Conservation (phyloP, 2,113 vertebrate genomes). For the Fulica atra region DNA sequence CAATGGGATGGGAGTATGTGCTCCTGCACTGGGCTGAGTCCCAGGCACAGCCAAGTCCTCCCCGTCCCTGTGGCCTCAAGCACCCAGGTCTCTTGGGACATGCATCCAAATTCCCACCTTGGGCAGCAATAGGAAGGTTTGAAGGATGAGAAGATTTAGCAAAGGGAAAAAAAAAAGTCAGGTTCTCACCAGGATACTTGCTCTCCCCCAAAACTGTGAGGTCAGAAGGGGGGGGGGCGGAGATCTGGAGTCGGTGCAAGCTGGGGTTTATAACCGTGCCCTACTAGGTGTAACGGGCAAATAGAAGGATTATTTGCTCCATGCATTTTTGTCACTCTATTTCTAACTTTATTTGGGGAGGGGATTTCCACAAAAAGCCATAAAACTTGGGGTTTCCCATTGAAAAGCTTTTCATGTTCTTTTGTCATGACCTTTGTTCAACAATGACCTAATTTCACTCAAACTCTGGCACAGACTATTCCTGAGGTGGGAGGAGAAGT, state of each 20-base stretch:
- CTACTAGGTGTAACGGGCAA: background rate
- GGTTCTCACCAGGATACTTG: background rate
- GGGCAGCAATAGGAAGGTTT: fast-evolving
- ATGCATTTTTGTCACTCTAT: background rate
- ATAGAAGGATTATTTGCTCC: background rate
- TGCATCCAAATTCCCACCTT: background rate
- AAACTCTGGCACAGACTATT: background rate
- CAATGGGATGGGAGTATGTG: background rate
- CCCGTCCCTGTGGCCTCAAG: background rate
- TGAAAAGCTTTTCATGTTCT: constrained; percentile 13
- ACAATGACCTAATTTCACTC: constrained; percentile 46
- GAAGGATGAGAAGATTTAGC: background rate
- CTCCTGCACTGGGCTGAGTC: background rate
- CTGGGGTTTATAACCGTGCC: background rate
- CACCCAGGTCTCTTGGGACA: fast-evolving
- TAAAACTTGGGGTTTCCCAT: constrained; percentile 28
- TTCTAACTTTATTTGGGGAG: background rate
- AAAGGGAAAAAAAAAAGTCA: background rate
- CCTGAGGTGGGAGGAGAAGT: constrained; percentile 48
- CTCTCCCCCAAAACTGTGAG: background rate
- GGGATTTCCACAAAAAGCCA: constrained; percentile 29
- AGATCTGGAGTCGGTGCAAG: background rate
- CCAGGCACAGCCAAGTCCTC: background rate
- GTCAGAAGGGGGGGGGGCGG: background rate
- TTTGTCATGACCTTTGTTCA: constrained; percentile 50